These are phyloP conservation scores for Syngnathus scovelli DNA, from an alignment of 2,113 vertebrate species.

Conservation along the genomic window DNA sequence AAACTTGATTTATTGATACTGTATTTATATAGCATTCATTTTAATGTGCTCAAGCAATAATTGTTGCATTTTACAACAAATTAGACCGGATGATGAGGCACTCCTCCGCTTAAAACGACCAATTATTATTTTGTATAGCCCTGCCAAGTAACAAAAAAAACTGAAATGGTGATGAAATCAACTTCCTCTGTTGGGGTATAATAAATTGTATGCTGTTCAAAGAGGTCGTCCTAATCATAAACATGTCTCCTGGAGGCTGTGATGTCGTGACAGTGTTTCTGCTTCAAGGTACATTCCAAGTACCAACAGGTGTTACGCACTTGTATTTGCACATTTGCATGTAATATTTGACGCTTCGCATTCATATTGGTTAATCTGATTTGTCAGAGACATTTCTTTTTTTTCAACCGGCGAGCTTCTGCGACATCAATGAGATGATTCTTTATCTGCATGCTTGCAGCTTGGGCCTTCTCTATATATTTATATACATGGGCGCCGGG, in stretches of 20 bases:
- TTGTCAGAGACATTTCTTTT: constrained; percentile 70
- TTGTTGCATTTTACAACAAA: too few species aligned
- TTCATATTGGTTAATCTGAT: constrained; percentile 68
- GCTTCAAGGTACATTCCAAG: constrained; percentile 50
- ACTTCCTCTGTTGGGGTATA: neutral
- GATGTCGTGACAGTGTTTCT: constrained; percentile 47
- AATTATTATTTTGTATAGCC: neutral
- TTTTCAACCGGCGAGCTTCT: constrained; percentile 61
- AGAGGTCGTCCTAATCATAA: constrained; percentile 28
- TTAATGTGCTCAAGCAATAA: too few species aligned
- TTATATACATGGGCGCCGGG: constrained; percentile 67
- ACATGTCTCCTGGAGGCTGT: constrained; percentile 41
- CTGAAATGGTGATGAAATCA: neutral
- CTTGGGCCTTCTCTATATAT: constrained; percentile 74
- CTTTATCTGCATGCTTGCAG: constrained; percentile 79
- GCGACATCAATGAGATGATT: constrained; percentile 74
- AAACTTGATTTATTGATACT: too few species aligned
- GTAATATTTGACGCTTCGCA: constrained; percentile 47
- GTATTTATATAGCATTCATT: too few species aligned
- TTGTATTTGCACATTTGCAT: constrained; percentile 30
- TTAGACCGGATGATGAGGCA: neutral
- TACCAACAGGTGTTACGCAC: constrained; percentile 43
- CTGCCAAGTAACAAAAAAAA: neutral
- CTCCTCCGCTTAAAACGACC: neutral
- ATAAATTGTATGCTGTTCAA: neutral